These are phyloP conservation scores for Machimus rusticus DNA, from an alignment of 2,888 invertebrate genomes.

Conservation along the genomic window DNA sequence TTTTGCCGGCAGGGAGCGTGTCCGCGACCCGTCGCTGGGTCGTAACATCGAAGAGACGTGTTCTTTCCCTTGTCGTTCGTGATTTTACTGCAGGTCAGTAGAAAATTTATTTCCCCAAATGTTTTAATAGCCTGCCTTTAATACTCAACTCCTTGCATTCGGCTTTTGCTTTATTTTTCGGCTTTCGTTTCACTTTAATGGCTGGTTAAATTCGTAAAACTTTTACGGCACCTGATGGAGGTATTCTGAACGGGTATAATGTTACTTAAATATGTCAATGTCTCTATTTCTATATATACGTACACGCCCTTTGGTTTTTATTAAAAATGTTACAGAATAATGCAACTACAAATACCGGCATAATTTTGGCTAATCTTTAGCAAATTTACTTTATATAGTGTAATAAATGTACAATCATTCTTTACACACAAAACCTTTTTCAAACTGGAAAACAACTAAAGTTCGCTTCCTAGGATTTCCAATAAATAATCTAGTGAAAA, in stretches of 20 bases:
- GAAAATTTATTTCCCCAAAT: neutral
- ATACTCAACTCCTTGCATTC: neutral
- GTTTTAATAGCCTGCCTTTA: neutral
- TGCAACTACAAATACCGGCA: too few relatives aligned
- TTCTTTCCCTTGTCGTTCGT: neutral
- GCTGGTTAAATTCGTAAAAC: neutral
- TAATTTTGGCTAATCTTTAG: too few relatives aligned
- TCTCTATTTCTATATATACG: neutral
- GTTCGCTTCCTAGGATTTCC: too few relatives aligned
- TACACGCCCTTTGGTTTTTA: neutral
- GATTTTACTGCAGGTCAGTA: conserved; percentile 12
- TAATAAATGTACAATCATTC: too few relatives aligned
- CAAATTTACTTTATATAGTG: too few relatives aligned
- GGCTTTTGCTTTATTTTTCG: neutral
- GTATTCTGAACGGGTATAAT: neutral
- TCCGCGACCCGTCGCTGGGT: neutral
- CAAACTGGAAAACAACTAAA: too few relatives aligned
- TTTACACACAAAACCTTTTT: too few relatives aligned
- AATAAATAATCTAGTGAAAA: too few relatives aligned
- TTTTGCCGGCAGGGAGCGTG: neutral
- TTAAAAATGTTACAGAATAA: neutral
- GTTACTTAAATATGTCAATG: neutral
- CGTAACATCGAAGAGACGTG: neutral
- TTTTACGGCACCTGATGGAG: neutral
- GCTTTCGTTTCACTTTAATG: neutral